A percentile compares a stretch with the other conserved stretches of the same genome.
These are phyloP conservation scores for Acanthosepion pharaonis DNA, from an alignment of 2,888 invertebrate species.

Conservation along the genomic window DNA sequence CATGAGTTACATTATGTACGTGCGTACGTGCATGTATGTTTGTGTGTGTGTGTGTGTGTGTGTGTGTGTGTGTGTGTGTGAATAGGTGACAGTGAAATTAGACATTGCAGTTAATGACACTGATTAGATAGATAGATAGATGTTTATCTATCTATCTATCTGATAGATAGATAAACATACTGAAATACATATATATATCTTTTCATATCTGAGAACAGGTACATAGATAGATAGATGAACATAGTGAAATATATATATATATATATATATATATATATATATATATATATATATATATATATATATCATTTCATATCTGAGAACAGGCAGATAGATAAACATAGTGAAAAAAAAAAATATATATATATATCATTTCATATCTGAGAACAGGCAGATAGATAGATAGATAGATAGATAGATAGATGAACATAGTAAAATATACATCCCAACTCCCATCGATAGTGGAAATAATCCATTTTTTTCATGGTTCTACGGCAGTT, in stretches of 20 bases:
- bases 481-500: too few relatives aligned
- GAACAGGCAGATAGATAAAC: background rate
- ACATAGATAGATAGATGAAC: too few relatives aligned
- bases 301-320: background rate
- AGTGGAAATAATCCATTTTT: too few relatives aligned
- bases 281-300: background rate
- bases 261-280: background rate
- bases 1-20: background rate
- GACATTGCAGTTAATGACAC: too few relatives aligned
- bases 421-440: background rate
- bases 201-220: too few relatives aligned
- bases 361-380: background rate
- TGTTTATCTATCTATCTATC: too few relatives aligned
- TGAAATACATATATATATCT: background rate
- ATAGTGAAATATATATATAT: too few relatives aligned
- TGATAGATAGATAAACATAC: too few relatives aligned
- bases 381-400: background rate
- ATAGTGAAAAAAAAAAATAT: too few relatives aligned
- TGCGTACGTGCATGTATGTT: background rate
- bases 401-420: background rate
- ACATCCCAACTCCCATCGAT: too few relatives aligned
- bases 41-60: background rate
- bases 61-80: background rate
- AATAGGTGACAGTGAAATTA: too few relatives aligned
- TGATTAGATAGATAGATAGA: too few relatives aligned